Conservation (phyloP, 2,888 invertebrate genomes). For the Tetrapedia diversipes region DNA sequence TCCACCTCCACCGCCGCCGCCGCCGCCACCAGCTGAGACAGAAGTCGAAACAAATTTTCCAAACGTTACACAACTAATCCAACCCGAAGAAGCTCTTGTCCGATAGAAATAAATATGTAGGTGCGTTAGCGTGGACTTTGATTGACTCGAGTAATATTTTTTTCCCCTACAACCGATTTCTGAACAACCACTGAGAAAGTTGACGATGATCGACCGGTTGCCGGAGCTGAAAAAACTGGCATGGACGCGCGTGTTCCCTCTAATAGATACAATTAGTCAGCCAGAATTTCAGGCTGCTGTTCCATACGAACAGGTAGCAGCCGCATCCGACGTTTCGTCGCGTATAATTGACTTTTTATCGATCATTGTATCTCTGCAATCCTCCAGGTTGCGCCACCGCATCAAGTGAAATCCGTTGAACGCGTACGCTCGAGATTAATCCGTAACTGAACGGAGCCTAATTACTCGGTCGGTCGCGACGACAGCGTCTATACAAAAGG, state of each 20-base stretch:
- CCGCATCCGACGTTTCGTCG: background rate
- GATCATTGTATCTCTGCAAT: conserved; percentile 37
- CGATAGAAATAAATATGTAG: background rate
- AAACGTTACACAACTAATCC: background rate
- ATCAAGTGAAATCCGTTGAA: conserved; percentile 42
- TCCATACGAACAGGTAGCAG: background rate
- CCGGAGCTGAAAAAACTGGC: background rate
- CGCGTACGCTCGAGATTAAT: conserved; percentile 44
- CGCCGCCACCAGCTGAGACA: conserved; percentile 57
- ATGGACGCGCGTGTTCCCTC: background rate
- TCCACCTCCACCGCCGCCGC: conserved; percentile 64
- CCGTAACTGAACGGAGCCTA: conserved; percentile 51
- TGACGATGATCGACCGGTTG: conserved; percentile 9
- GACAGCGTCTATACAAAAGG: conserved; percentile 26
- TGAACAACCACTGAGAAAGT: conserved; percentile 13
- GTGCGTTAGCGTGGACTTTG: conserved; percentile 2
- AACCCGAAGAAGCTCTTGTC: background rate
- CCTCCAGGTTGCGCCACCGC: conserved; percentile 35
- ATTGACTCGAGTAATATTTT: background rate
- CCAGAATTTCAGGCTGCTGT: conserved; percentile 6
- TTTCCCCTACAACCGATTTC: conserved; percentile 1
- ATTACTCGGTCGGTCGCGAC: conserved; percentile 34
- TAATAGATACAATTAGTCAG: conserved; percentile 13
- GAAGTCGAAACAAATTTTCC: background rate
- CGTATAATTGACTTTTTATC: conserved; percentile 31